Evolutionary conservation across 2,888 invertebrate species (phyloP), one percentile per base, ranked within the genome.

Genomic region (Drosophila robusta): DNA sequence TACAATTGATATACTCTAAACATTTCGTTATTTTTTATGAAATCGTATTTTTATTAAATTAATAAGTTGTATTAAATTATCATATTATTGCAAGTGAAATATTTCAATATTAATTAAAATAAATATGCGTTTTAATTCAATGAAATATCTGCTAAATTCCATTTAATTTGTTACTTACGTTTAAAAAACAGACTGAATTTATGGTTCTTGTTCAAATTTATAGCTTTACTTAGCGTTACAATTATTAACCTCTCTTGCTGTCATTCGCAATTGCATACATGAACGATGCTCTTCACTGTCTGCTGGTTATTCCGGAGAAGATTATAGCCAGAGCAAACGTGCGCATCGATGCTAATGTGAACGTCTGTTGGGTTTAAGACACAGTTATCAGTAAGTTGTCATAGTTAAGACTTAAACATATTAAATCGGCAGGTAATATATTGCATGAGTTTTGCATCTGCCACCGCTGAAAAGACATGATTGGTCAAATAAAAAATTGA

Each of bases 241-340:
- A 12, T n/a, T 14, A 14, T 12, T 34, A 16, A 60, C 32, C 24
- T 57, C 7, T 9, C 34, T 29, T n/a, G 38, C 39, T 57, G 50
- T 67, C 45, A 54, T 41, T 50, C 11, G 9, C 63, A 60, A 74
- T 63, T 78, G 58, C 55, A 73, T 38, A 41, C 54, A 41, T 47
- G 55, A 68, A 4, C 34, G 51, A 12, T 16, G 32, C n/a, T 16
- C 11, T 38, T 18, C 22, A 29, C 41, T 36, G 36, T 29, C 39
- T 46, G 26, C 1, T 29, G 44, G 24, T 44, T 18, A 16, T 8
- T 12, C 26, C 22, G 38, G 36, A 52, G 47, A 62, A 56, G 18
- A 71, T 72, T 49, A 50, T 44, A 45, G 44, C 3, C 47, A 4
- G 11, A 22, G 36, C 47, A 32, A 18, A 2, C 38, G 42, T 66